Evolutionary conservation across 2,113 vertebrate genomes (phyloP).

Genomic region (Emydura subglobosa): DNA sequence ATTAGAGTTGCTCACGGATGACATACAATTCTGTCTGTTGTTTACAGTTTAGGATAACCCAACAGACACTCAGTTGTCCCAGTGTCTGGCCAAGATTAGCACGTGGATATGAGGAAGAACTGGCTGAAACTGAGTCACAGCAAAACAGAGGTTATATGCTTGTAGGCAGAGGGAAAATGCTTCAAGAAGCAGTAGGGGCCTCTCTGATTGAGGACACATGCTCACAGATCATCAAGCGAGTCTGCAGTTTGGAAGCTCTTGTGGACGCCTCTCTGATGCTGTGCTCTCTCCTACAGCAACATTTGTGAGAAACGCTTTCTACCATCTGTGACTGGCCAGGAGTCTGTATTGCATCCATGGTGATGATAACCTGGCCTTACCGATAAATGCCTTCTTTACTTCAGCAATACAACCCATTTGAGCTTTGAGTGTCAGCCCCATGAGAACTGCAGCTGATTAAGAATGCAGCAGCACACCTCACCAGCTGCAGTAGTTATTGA

Average conservation of each 20-base stretch:
- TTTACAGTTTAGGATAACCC: constrained; percentile 61
- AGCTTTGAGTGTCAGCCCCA: not conserved
- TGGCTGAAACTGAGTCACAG: constrained; percentile 44
- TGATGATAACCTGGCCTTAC: not conserved
- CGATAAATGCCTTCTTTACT: not conserved
- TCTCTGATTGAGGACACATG: not conserved
- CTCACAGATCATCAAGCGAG: constrained; percentile 4
- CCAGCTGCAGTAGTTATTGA: not conserved
- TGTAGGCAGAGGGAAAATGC: constrained; percentile 29
- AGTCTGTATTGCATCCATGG: not conserved
- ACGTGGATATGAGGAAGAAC: constrained; percentile 67
- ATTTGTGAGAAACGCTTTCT: constrained; percentile 21
- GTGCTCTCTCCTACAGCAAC: not conserved
- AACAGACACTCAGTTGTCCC: constrained; percentile 55
- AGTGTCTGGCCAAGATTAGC: constrained; percentile 66
- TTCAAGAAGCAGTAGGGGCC: constrained; percentile 1
- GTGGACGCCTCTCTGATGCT: not conserved
- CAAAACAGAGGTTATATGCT: constrained; percentile 49
- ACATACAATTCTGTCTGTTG: constrained; percentile 58
- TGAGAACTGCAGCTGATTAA: not conserved
- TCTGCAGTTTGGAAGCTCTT: not conserved
- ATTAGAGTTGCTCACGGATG: constrained; percentile 39
- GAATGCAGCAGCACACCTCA: not conserved
- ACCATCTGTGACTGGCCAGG: not conserved
- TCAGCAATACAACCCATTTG: not conserved